These are phyloP conservation scores for Myotis yumanensis DNA, from an alignment of 2,113 vertebrate species.

Conservation along the genomic window DNA sequence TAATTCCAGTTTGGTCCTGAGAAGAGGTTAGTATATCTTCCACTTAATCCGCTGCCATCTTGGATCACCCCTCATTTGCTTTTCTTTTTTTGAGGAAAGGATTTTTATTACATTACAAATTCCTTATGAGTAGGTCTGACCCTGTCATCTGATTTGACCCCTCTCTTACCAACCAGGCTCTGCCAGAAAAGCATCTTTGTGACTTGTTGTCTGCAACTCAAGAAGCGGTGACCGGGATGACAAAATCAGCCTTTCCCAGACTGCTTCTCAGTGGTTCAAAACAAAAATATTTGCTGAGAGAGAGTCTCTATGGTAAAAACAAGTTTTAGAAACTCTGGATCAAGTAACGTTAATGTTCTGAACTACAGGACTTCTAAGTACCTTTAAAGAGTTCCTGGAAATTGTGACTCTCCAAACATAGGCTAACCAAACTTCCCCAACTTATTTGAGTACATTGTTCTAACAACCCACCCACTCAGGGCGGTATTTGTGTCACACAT, in stretches of 20 bases:
- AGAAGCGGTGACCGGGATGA: fast-evolving
- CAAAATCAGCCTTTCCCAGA: background rate
- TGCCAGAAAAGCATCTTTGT: background rate
- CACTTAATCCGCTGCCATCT: too few relatives aligned
- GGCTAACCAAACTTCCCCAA: background rate
- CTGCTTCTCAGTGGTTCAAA: slow-evolving; percentile 28
- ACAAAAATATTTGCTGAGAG: background rate
- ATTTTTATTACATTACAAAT: background rate
- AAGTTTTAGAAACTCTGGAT: background rate
- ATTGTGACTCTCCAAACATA: background rate
- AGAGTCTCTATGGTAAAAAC: background rate
- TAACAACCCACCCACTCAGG: background rate
- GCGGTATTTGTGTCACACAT: background rate
- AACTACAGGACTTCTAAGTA: background rate
- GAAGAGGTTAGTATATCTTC: too few relatives aligned
- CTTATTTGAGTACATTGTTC: background rate
- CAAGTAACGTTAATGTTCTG: background rate
- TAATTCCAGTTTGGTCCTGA: too few relatives aligned
- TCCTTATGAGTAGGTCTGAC: background rate
- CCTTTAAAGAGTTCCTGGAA: background rate
- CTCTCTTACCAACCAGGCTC: background rate
- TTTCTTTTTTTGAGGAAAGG: background rate
- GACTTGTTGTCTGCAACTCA: background rate
- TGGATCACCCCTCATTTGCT: too few relatives aligned
- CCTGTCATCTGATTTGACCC: background rate